These are phyloP conservation scores for Syrista parreyssii DNA, from an alignment of 2,888 invertebrate species.

Conservation along the genomic window DNA sequence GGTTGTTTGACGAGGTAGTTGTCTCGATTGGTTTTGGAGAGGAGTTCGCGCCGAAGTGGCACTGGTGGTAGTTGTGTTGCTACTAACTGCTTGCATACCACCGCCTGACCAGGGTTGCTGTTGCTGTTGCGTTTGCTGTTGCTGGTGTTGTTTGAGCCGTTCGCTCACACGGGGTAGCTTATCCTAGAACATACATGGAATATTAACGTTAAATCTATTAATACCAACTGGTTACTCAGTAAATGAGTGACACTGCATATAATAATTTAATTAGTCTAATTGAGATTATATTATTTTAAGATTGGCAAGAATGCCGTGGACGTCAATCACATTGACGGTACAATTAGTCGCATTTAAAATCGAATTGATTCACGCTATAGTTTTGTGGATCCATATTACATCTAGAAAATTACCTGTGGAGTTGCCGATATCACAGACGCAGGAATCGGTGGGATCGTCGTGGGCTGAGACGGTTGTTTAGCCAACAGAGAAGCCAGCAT, in stretches of 20 bases:
- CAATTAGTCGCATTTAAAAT: not conserved
- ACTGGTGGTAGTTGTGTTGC: slow-evolving; percentile 55
- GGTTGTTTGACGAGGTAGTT: slow-evolving; percentile 64
- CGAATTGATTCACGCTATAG: not conserved
- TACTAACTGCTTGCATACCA: slow-evolving; percentile 55
- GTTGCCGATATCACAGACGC: slow-evolving; percentile 75
- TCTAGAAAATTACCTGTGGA: slow-evolving; percentile 69
- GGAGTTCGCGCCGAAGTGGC: slow-evolving; percentile 59
- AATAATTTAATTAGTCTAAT: not conserved
- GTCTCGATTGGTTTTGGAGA: slow-evolving; percentile 62
- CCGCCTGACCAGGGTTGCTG: slow-evolving; percentile 51
- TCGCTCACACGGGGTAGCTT: slow-evolving; percentile 70
- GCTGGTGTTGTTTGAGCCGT: slow-evolving; percentile 67
- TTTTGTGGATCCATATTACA: not conserved
- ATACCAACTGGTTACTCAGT: not conserved
- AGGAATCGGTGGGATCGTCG: slow-evolving; percentile 74
- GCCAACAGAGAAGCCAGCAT: slow-evolving; percentile 87
- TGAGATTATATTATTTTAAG: not conserved
- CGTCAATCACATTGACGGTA: not conserved
- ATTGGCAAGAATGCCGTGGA: not conserved
- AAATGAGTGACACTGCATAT: not conserved
- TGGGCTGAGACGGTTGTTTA: slow-evolving; percentile 76
- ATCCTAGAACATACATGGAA: slow-evolving; percentile 57
- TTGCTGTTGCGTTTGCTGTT: slow-evolving; percentile 27
- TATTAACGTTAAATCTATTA: not conserved